Percentiles rank a stretch among this genome's conserved stretches.
Evolutionary conservation across 1,140 invertebrate species (phyloP).

Genomic region (Polypedilum vanderplanki): DNA sequence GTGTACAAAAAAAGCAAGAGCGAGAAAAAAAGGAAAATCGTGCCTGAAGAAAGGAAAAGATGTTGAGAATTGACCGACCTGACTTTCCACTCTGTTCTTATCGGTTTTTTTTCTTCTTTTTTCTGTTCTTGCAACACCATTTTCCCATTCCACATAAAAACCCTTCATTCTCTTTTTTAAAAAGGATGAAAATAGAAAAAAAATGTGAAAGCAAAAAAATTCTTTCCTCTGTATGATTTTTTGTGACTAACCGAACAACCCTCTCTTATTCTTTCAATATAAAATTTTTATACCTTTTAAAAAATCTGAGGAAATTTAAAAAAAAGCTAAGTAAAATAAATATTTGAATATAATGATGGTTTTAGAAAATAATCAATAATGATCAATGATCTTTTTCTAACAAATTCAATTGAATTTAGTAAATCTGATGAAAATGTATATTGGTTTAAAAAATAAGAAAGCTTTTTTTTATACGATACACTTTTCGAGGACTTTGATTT

Average conservation of each 20-base stretch:
- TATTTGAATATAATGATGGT: too few species aligned
- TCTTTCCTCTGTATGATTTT: background rate
- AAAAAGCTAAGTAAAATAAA: too few species aligned
- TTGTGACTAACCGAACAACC: too few species aligned
- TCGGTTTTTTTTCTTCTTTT: background rate
- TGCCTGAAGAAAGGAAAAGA: constrained; percentile 17
- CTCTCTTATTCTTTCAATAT: too few species aligned
- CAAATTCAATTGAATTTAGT: background rate
- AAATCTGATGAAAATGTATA: background rate
- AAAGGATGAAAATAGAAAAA: background rate
- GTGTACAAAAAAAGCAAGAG: background rate
- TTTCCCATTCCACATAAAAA: background rate
- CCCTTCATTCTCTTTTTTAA: background rate
- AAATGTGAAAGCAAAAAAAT: background rate
- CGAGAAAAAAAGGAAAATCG: background rate
- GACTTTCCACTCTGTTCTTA: constrained; percentile 22
- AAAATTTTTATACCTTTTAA: too few species aligned
- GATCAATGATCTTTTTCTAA: constrained; percentile 11
- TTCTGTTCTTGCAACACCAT: background rate
- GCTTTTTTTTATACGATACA: background rate
- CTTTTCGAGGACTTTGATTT: constrained; percentile 4
- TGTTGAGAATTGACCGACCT: constrained; percentile 20
- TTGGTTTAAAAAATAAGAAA: background rate
- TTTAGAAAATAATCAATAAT: background rate
- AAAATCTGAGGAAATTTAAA: too few species aligned